These are phyloP conservation scores for Telmatherina bonti DNA, from an alignment of 2,797 vertebrate species.

Conservation along the genomic window DNA sequence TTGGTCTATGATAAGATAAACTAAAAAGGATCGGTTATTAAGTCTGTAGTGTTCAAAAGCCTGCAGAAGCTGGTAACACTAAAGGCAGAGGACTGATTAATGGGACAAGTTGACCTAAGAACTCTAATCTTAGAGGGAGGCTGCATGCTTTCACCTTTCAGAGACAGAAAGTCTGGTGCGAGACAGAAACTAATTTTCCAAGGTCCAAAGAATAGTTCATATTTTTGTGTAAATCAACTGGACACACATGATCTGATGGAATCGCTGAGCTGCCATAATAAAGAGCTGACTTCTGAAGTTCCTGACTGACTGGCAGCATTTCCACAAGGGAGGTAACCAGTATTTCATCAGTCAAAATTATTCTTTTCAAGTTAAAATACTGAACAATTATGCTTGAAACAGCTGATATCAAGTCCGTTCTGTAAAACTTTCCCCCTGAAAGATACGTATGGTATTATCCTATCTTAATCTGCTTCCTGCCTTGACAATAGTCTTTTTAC, in stretches of 20 bases:
- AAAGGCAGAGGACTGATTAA: not conserved
- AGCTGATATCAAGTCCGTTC: not conserved
- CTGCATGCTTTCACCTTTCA: not conserved
- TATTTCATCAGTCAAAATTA: not conserved
- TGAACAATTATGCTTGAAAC: not conserved
- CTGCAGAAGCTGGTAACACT: not conserved
- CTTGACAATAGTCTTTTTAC: not conserved
- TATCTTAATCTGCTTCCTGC: not conserved
- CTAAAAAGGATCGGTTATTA: too few species aligned
- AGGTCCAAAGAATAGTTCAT: not conserved
- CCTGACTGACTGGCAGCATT: not conserved
- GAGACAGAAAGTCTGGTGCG: conserved; percentile 1
- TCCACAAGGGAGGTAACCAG: not conserved
- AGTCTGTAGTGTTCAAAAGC: not conserved
- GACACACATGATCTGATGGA: not conserved
- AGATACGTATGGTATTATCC: too few species aligned
- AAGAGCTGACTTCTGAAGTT: not conserved
- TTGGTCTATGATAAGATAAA: too few species aligned
- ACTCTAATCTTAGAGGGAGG: not conserved
- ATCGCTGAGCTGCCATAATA: not conserved
- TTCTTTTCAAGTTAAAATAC: not conserved
- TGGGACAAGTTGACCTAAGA: not conserved
- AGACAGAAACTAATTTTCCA: not conserved
- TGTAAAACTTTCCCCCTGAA: not conserved
- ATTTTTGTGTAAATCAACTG: not conserved